A percentile compares a stretch with the other conserved stretches of the same genome.
Evolutionary conservation across 2,888 invertebrate species (phyloP).

Genomic region (Sepiola atlantica): DNA sequence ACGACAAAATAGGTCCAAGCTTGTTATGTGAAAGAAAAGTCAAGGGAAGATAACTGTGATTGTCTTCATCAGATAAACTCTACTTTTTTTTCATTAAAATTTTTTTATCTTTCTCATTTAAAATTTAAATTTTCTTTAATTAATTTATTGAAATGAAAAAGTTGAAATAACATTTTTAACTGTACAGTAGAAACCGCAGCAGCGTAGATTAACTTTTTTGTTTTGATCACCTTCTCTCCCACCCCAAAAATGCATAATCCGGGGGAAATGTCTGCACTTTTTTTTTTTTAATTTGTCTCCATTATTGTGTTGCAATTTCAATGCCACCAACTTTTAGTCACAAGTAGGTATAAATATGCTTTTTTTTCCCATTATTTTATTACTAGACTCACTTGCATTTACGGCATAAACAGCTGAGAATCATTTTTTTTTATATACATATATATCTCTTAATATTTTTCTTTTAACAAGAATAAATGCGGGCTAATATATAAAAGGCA

Average conservation of each 20-base stretch:
- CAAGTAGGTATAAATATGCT: neutral
- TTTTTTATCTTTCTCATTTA: neutral
- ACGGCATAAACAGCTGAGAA: slow-evolving; percentile 32
- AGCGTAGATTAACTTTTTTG: neutral
- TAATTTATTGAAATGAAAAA: neutral
- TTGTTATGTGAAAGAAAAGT: too few species aligned
- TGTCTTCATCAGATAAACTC: too few species aligned
- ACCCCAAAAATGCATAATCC: neutral
- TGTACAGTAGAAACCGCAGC: neutral
- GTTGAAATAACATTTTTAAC: neutral
- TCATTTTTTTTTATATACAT: neutral
- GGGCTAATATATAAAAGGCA: slow-evolving; percentile 10
- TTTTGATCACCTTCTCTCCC: neutral
- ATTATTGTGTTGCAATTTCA: neutral
- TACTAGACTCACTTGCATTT: neutral
- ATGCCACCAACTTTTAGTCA: neutral
- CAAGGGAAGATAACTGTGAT: too few species aligned
- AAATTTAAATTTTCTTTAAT: too few species aligned
- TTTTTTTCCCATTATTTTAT: neutral
- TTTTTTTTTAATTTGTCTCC: slow-evolving; percentile 16
- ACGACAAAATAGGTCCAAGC: too few species aligned
- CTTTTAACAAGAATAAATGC: neutral
- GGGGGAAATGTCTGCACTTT: neutral
- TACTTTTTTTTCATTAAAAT: neutral
- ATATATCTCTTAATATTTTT: neutral